Conservation (phyloP, 2,797 vertebrate genomes). For the Meriones psammophilus region DNA sequence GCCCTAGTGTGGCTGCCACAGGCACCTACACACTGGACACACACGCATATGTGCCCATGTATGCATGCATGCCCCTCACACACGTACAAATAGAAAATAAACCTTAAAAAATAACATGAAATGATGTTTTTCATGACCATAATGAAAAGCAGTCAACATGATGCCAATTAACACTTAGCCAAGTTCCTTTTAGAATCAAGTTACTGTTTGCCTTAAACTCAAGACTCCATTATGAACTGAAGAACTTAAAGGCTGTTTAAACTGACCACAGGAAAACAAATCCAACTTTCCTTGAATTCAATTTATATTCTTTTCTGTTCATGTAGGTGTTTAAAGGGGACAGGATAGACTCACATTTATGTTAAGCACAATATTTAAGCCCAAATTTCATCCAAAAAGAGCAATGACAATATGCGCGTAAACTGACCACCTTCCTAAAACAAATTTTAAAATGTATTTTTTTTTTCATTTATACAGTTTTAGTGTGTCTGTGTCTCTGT, state of each 20-base stretch:
- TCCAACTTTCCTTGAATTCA: neutral
- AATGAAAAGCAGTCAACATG: conserved; percentile 22
- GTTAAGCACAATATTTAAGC: conserved; percentile 27
- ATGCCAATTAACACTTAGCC: conserved; percentile 2
- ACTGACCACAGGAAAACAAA: conserved; percentile 10
- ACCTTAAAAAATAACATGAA: neutral
- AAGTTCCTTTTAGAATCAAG: conserved; percentile 6
- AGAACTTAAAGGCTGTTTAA: conserved; percentile 23
- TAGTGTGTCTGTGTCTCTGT: neutral
- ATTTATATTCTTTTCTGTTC: neutral
- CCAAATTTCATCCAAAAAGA: neutral
- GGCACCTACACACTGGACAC: neutral
- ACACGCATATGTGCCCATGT: neutral
- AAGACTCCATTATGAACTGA: neutral
- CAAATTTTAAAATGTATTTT: conserved; percentile 23
- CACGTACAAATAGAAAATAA: neutral
- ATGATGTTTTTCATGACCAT: neutral
- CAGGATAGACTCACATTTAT: neutral
- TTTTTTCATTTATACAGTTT: neutral
- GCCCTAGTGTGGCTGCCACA: neutral
- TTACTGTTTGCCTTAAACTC: neutral
- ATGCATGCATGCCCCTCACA: neutral
- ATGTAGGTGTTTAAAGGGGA: neutral
- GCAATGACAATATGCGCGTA: neutral
- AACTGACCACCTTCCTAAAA: conserved; percentile 49